Conservation (phyloP, 2,113 vertebrate genomes). For the Lutjanus erythropterus region DNA sequence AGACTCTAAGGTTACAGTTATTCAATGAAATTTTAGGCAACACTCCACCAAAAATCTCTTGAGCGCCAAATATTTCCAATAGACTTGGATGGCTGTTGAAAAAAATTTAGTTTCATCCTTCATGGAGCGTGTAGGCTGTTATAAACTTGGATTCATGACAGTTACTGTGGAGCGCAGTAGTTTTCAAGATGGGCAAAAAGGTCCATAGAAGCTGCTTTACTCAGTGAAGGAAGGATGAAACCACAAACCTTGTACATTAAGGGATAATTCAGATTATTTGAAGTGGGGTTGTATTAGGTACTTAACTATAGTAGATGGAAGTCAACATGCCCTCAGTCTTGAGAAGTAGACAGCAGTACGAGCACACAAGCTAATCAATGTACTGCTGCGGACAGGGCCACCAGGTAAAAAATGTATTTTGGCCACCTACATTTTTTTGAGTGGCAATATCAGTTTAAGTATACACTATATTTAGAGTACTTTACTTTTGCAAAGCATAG, state of each 20-base stretch:
- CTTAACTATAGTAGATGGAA: too few relatives aligned
- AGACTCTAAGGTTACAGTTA: neutral
- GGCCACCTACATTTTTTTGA: too few relatives aligned
- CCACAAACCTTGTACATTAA: neutral
- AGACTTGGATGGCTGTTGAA: neutral
- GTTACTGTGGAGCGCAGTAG: neutral
- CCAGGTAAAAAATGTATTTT: too few relatives aligned
- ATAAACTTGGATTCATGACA: neutral
- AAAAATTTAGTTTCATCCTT: neutral
- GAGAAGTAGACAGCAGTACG: too few relatives aligned
- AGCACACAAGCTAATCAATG: too few relatives aligned
- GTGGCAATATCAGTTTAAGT: too few relatives aligned
- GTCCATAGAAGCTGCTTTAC: neutral
- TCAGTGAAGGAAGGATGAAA: constrained; percentile 11
- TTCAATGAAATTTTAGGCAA: constrained; percentile 8
- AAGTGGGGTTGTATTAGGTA: too few relatives aligned
- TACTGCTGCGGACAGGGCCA: too few relatives aligned
- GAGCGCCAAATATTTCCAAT: neutral
- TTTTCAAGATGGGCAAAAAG: neutral
- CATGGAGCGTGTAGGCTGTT: neutral
- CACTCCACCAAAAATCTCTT: neutral
- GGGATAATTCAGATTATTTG: too few relatives aligned
- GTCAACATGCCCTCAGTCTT: too few relatives aligned
- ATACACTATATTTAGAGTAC: too few relatives aligned
- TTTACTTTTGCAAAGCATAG: too few relatives aligned